Conservation (phyloP, 2,888 invertebrate species). For the Nomada ruficornis region DNA sequence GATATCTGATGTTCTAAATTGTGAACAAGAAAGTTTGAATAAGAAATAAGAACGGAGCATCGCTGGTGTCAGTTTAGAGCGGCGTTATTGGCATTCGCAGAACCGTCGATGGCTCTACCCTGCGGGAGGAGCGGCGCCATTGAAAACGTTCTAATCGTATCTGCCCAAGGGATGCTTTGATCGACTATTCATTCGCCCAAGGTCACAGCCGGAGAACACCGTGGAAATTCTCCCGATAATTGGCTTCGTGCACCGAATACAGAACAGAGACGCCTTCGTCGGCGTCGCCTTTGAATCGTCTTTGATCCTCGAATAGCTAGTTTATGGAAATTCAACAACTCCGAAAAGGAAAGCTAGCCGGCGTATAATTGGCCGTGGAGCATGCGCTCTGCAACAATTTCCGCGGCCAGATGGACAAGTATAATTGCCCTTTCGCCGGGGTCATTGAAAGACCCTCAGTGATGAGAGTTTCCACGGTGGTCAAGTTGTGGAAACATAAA, state of each 20-base stretch:
- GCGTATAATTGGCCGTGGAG: conserved; percentile 1
- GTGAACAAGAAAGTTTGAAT: background rate
- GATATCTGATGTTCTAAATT: too few species aligned
- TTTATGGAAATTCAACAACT: conserved; percentile 9
- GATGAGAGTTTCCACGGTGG: background rate
- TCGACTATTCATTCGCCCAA: conserved; percentile 67
- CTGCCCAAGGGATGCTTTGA: conserved; percentile 51
- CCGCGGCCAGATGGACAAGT: background rate
- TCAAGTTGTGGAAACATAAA: background rate
- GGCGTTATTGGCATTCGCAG: background rate
- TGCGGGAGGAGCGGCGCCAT: conserved; percentile 52
- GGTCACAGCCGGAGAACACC: conserved; percentile 50
- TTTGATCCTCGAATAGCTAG: conserved; percentile 8
- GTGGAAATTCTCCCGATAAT: conserved; percentile 66
- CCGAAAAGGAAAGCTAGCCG: background rate
- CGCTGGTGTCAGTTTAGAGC: conserved; percentile 12
- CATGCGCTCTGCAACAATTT: conserved; percentile 1
- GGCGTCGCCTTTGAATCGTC: conserved; percentile 26
- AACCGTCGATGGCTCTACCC: conserved; percentile 42
- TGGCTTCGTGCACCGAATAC: conserved; percentile 65
- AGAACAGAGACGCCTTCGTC: conserved; percentile 47
- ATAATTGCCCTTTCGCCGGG: background rate
- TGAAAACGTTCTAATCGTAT: conserved; percentile 63
- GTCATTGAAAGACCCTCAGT: background rate
- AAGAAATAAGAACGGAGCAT: background rate